Evolutionary conservation across 1,140 invertebrate species (phyloP), one percentile per base, ranked within the genome.

Genomic region (Lethrus apterus): DNA sequence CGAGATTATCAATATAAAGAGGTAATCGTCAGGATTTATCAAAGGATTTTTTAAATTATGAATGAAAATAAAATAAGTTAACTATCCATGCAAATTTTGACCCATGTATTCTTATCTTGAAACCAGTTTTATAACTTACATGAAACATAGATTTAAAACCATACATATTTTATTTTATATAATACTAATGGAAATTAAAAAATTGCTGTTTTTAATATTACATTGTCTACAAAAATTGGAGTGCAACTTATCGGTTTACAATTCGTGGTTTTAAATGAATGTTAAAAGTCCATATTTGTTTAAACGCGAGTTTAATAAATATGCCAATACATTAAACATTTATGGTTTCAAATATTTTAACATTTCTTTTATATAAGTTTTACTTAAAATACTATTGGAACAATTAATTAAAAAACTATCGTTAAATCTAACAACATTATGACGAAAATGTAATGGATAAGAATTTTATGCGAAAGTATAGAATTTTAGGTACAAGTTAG

Each of bases 401-500:
- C 15, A 40, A 21, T 20, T 26, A 46, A 38, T 20, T n/a, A 41
- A 23, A 18, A 19, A 23, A 10, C 23, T 18, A 19, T 3, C 18
- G 9, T 18, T 15, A 24, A 21, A 29, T 33, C 21, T 33, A 41
- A 40, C 18, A 29, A 13, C 17, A 34, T 8, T 21, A 21, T 4
- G 19, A 41, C 7, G 15, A 9, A 20, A 24, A 34, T 20, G 10
- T n/a, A 5, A 30, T 24, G 34, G 49, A 52, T 44, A 52, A 23
- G 32, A 26, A 42, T 48, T 30, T 33, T 38, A 32, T 38, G 40
- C 15, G 31, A 14, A 31, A 41, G 4, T 15, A 30, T 47, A 26
- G 10, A 32, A 32, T 21, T 4, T 47, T 17, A 14, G 36, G 42
- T 30, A n/a, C 10, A 20, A 30, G 8, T 19, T 18, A 20, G 32